Conservation (phyloP, 2,113 vertebrate genomes). For the Chionis minor region DNA sequence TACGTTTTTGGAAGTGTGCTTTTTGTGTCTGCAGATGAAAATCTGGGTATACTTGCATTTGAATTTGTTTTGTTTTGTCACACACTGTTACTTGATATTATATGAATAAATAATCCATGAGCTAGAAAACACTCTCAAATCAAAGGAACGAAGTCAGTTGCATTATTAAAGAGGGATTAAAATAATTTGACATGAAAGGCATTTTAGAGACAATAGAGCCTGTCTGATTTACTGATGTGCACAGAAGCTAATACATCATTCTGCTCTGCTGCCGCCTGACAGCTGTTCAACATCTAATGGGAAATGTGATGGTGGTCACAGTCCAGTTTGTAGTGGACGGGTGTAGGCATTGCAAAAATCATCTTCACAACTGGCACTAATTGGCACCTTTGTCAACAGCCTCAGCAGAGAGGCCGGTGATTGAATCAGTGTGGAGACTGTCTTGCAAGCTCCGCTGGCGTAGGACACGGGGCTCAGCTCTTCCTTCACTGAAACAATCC, state of each 20-base stretch:
- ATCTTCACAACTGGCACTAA: slow-evolving; percentile 3
- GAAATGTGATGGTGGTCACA: slow-evolving; percentile 31
- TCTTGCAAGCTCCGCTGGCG: neutral
- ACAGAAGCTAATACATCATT: slow-evolving; percentile 16
- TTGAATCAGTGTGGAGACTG: neutral
- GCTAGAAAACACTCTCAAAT: neutral
- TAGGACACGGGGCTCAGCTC: neutral
- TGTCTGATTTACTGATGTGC: neutral
- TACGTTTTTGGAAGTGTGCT: neutral
- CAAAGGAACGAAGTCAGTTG: neutral
- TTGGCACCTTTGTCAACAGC: slow-evolving; percentile 7
- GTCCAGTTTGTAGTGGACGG: slow-evolving; percentile 19
- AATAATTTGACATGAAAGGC: slow-evolving; percentile 31
- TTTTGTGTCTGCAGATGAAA: slow-evolving; percentile 10
- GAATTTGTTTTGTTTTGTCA: slow-evolving; percentile 40
- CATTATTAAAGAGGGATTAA: slow-evolving; percentile 41
- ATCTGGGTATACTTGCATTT: neutral
- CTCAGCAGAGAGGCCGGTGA: neutral
- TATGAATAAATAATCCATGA: slow-evolving; percentile 41
- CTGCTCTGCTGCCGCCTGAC: neutral
- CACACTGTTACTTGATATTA: neutral
- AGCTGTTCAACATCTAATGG: slow-evolving; percentile 25
- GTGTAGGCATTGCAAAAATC: neutral
- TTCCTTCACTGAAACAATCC: neutral
- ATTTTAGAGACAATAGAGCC: slow-evolving; percentile 5